Conservation (phyloP, 2,113 vertebrate species). For the Strix aluco region DNA sequence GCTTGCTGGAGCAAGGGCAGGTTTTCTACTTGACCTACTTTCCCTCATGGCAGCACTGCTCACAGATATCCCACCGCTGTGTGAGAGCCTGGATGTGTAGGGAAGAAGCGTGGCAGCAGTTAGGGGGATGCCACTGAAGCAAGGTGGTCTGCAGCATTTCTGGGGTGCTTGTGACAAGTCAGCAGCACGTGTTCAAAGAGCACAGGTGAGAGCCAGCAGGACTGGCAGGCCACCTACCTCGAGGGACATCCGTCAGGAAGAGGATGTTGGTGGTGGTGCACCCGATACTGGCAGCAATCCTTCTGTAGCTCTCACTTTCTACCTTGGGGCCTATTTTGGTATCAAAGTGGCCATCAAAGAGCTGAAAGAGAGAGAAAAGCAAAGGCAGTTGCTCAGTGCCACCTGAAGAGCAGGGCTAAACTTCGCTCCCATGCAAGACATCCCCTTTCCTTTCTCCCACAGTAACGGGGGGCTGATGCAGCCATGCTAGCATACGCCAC, state of each 20-base stretch:
- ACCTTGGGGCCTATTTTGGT: constrained; percentile 92
- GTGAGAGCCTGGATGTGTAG: not conserved
- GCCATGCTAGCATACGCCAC: not conserved
- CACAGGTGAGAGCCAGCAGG: constrained; percentile 63
- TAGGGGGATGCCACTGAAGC: not conserved
- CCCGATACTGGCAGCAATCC: constrained; percentile 87
- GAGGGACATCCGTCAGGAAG: constrained; percentile 91
- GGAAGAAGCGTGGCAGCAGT: not conserved
- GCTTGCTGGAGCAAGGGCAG: not conserved
- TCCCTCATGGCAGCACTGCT: not conserved
- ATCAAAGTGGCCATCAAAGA: constrained; percentile 95
- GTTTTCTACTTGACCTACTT: constrained; percentile 30
- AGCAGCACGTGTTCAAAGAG: not conserved
- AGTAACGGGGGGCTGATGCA: fast-evolving
- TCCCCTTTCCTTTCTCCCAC: not conserved
- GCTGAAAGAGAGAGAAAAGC: constrained; percentile 70
- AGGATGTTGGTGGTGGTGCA: constrained; percentile 89
- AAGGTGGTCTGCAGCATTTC: not conserved
- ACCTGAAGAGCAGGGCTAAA: not conserved
- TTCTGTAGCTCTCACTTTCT: constrained; percentile 91
- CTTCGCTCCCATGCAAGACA: fast-evolving
- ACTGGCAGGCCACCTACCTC: constrained; percentile 74
- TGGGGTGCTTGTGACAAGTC: not conserved
- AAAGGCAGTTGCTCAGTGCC: not conserved
- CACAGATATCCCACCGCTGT: not conserved